Percentiles rank a stretch among this genome's conserved stretches.
Conservation (phyloP, 2,113 vertebrate genomes). For the Nyctereutes procyonoides region DNA sequence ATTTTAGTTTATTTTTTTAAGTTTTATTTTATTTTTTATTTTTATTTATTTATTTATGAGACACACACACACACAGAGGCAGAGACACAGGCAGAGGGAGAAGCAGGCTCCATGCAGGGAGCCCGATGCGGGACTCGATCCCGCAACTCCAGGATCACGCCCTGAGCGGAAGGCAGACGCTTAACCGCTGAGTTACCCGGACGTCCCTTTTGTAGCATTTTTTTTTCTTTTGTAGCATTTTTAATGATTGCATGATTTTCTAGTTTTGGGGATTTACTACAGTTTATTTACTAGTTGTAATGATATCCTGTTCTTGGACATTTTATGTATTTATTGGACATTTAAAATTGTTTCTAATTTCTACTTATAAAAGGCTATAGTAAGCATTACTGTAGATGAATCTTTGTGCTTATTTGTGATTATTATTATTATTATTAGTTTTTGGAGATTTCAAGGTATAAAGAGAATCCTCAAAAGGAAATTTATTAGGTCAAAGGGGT, state of each 20-base stretch:
- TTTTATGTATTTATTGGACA: not conserved
- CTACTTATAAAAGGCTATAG: not conserved
- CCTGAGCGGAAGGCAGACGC: no score
- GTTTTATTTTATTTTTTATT: no score
- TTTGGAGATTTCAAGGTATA: slow-evolving; percentile 20
- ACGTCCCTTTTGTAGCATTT: no score
- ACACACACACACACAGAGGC: no score
- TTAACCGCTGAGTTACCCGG: no score
- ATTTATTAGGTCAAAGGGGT: not conserved
- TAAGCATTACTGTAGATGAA: not conserved
- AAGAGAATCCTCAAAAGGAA: slow-evolving; percentile 14
- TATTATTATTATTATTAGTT: not conserved
- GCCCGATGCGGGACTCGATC: no score
- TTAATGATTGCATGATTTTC: not conserved
- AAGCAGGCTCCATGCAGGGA: no score
- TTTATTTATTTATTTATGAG: no score
- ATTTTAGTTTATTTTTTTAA: no score
- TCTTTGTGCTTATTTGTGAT: not conserved
- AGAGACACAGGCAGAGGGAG: no score
- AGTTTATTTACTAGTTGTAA: slow-evolving; percentile 34
- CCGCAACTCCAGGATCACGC: no score
- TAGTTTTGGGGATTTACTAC: slow-evolving; percentile 8
- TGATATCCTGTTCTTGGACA: not conserved
- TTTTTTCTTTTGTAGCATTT: no score
- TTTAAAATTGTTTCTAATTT: slow-evolving; percentile 45